Evolutionary conservation across 2,113 vertebrate genomes (phyloP), one percentile per base, ranked within the genome.

Genomic region (Gallinago paraguaiae): DNA sequence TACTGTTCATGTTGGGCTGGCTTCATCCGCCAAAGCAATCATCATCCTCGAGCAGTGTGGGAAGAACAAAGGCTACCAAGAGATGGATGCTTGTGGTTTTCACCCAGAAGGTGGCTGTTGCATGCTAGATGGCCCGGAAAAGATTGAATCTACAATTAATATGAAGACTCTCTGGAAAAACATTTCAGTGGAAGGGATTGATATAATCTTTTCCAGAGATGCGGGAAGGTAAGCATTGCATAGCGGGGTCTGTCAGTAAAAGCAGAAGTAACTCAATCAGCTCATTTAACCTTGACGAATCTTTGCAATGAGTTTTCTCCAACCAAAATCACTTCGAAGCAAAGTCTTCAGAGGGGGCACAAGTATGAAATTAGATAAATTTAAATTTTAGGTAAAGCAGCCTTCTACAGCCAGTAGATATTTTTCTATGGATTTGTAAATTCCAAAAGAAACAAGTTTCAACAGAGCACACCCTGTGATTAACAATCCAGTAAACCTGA

Each of bases 21-120:
- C 97, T 88, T 88, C 97, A 23, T 97, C 98, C 2, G 59, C 97
- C 95, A 98, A 96, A 72, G 95, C 91, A 4, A 88, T 98, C 90
- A 95, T 97, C 91, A 94, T 97, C 92, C 96, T 99, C 60, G 98
- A 99, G 94, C 99, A 99, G 96, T 98, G 97, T 28, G 98, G 98
- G 84, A 98, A 97, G 97, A 99, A 99, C 97, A 88, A 79, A 77
- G 97, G 98, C 43, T 99, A 99, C 96, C 95, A 19, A 46, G 98
- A 99, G 39, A 94, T 61, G 39, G 98, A 99, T 86, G 95, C 98
- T 74, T 93, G 98, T 46, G 98, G 98, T 41, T 97, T 97, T 82
- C 97, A 90, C 81, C 98, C 98, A 28, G 93, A 97, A 71, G 90
- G 82, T 72, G 95, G 97, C 56, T 97, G 96, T 91, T 99, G 98